Conservation (phyloP, 2,888 invertebrate genomes). For the Orthosia incerta region DNA sequence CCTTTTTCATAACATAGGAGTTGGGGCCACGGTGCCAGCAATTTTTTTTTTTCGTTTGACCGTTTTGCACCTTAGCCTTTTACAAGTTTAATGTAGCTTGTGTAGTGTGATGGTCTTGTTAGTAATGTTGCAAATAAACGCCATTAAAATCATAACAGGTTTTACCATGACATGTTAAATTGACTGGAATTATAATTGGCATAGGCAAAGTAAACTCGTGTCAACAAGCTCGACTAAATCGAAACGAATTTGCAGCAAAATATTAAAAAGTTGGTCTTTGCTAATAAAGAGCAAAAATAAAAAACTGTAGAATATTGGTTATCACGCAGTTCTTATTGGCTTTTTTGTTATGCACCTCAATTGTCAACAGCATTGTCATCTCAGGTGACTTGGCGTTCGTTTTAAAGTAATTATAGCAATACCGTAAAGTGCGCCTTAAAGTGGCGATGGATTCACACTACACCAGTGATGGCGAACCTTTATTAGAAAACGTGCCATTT, state of each 20-base stretch:
- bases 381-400: not conserved
- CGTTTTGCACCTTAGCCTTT: not conserved
- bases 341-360: not conserved
- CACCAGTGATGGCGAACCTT: too few relatives aligned
- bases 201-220: slow-evolving; percentile 1
- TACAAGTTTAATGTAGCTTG: too few relatives aligned
- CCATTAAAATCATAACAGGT: not conserved
- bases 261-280: not conserved
- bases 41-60: not conserved
- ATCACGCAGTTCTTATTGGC: not conserved
- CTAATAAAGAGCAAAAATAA: not conserved
- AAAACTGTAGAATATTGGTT: not conserved
- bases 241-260: not conserved
- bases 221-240: slow-evolving; percentile 9
- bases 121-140: not conserved
- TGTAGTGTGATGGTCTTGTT: not conserved
- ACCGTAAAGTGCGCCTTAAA: too few relatives aligned
- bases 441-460: not conserved
- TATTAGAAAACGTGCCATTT: too few relatives aligned
- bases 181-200: not conserved
- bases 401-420: too few relatives aligned
- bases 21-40: not conserved
- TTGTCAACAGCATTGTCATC: not conserved
- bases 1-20: not conserved
- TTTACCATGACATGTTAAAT: not conserved